Evolutionary conservation across 2,888 invertebrate species (phyloP), one percentile per base, ranked within the genome.

Genomic region (Eremobia ochroleuca): DNA sequence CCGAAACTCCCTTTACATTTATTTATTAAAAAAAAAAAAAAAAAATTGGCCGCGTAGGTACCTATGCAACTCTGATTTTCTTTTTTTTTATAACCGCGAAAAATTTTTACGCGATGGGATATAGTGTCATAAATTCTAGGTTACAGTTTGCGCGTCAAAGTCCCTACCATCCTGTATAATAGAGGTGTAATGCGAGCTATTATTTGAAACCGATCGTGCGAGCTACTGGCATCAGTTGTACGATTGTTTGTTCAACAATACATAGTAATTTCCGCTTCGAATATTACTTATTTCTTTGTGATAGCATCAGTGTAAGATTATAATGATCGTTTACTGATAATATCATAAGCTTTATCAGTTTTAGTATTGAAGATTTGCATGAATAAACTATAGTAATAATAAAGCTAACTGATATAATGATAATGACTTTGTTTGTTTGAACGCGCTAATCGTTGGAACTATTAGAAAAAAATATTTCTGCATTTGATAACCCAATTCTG

Each of bases 251-350:
- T 77, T 81, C 85, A 88, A 91, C 90, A 92, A 91, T 87, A 86
- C 79, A 77, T 88, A 88, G 84, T 89, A 86, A 92, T 92, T 92
- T 92, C 91, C 92, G 90, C 88, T 83, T 82, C 73, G 79, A 80
- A 86, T 86, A 73, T 81, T 83, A 80, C 83, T 80, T 83, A 73
- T 64, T 64, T 74, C 28, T 69, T 73, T 70, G 62, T 76, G 74
- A 65, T 61, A 61, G 31, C n/a, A 68, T 43, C 61, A 73, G 31
- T 70, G n/a, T n/a, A 69, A 64, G 28, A 28, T 37, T 46, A 61
- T 28, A 65, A 61, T 61, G 15, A 67, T 43, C 3, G 2, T 25
- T 34, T 21, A 28, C n/a, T 66, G 28, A 49, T 76, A n/a, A 15
- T 49, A 13, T n/a, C 2, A 46, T 28, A 18, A 11, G 21, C 55